These are phyloP conservation scores for Danio choprae DNA, from an alignment of 2,797 vertebrate genomes.

Conservation along the genomic window DNA sequence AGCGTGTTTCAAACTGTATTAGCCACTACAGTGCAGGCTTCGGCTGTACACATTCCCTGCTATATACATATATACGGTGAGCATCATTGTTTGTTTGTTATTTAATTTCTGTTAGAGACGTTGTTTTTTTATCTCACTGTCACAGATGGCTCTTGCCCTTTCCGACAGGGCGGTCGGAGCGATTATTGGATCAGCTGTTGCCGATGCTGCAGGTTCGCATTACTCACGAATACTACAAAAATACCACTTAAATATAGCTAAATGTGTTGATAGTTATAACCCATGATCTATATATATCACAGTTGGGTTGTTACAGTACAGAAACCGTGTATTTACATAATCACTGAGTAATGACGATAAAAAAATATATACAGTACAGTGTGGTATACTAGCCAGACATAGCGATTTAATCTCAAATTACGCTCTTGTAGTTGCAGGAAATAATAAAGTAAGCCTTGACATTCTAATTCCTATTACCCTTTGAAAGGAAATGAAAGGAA, in stretches of 20 bases:
- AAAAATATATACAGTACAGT: neutral
- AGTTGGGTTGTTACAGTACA: neutral
- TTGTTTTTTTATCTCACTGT: slow-evolving; percentile 37
- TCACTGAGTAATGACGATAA: neutral
- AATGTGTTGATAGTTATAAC: neutral
- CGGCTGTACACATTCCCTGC: neutral
- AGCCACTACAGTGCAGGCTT: neutral
- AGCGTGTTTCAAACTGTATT: neutral
- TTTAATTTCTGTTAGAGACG: neutral
- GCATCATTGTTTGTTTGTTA: neutral
- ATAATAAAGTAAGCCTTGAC: too few relatives aligned
- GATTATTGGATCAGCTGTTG: slow-evolving; percentile 77
- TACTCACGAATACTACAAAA: neutral
- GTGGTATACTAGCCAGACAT: neutral
- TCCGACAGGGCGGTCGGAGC: slow-evolving; percentile 76
- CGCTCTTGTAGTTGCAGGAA: neutral
- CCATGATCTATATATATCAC: neutral
- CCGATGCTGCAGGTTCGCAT: slow-evolving; percentile 79
- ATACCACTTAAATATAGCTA: neutral
- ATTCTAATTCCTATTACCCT: too few relatives aligned
- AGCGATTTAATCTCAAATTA: neutral
- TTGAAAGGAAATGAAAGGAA: too few relatives aligned
- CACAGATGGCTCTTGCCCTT: slow-evolving; percentile 75
- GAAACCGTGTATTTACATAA: neutral
- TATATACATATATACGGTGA: neutral